These are phyloP conservation scores for Vombatus ursinus DNA, from an alignment of 2,113 vertebrate genomes.

Conservation along the genomic window DNA sequence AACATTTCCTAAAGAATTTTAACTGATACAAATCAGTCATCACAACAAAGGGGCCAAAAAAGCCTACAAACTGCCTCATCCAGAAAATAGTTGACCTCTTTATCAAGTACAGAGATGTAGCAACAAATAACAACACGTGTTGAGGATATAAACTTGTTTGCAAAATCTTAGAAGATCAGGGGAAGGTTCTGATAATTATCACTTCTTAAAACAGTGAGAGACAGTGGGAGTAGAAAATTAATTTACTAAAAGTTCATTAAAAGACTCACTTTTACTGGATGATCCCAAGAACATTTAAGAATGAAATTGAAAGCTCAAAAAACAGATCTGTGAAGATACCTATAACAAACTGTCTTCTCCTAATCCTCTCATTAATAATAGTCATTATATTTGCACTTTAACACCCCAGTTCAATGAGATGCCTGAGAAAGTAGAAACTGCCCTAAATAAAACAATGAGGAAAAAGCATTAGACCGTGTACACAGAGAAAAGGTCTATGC, in stretches of 20 bases:
- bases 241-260: neutral
- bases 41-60: neutral
- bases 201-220: neutral
- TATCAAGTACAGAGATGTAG: neutral
- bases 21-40: neutral
- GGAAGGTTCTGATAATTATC: neutral
- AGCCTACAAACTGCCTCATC: neutral
- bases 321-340: neutral
- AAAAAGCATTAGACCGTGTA: neutral
- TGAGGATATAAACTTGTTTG: neutral
- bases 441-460: neutral
- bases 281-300: neutral
- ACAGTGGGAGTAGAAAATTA: neutral
- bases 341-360: neutral
- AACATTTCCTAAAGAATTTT: neutral
- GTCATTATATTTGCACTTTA: neutral
- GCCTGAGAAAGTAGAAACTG: neutral
- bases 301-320: neutral
- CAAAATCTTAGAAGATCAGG: neutral
- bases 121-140: neutral
- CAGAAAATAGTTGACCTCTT: neutral
- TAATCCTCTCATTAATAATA: neutral
- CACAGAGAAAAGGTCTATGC: neutral
- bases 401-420: neutral
- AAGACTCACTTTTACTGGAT: neutral